phyloP scores from a whole-genome alignment of 2,888 invertebrate species.

The Himalopsyche japonica region DNA sequence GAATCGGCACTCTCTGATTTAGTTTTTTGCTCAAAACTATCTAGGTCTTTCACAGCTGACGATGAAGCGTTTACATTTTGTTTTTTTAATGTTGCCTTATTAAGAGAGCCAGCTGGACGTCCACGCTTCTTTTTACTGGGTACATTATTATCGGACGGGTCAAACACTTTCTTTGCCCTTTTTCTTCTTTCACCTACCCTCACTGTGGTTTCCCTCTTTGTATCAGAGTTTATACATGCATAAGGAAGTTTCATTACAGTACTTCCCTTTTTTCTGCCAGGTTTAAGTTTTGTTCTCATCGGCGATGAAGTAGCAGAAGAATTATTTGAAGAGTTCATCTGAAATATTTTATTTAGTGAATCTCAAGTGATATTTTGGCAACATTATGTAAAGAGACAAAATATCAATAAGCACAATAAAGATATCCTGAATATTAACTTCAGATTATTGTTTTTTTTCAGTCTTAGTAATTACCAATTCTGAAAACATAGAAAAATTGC shows the following conservation, averaged over 20 bases:
- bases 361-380: too few species aligned
- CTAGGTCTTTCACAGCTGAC: slow-evolving; percentile 23
- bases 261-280: slow-evolving; percentile 46
- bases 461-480: too few species aligned
- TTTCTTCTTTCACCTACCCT: slow-evolving; percentile 66
- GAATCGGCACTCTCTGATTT: slow-evolving; percentile 54
- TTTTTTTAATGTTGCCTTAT: slow-evolving; percentile 63
- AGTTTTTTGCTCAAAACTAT: slow-evolving; percentile 23
- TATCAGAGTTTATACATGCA: neutral
- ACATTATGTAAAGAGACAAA: too few species aligned
- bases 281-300: slow-evolving; percentile 54
- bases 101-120: slow-evolving; percentile 65
- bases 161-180: slow-evolving; percentile 84
- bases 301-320: slow-evolving; percentile 59
- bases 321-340: slow-evolving; percentile 60
- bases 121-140: slow-evolving; percentile 73
- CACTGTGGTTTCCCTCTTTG: slow-evolving; percentile 43
- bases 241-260: neutral
- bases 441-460: too few species aligned
- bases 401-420: too few species aligned
- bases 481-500: too few species aligned
- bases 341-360: slow-evolving; percentile 38
- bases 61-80: slow-evolving; percentile 38
- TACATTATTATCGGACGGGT: slow-evolving; percentile 81
- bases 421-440: too few species aligned